Conservation (phyloP, 2,797 vertebrate species). For the Hozukius guyotensis region DNA sequence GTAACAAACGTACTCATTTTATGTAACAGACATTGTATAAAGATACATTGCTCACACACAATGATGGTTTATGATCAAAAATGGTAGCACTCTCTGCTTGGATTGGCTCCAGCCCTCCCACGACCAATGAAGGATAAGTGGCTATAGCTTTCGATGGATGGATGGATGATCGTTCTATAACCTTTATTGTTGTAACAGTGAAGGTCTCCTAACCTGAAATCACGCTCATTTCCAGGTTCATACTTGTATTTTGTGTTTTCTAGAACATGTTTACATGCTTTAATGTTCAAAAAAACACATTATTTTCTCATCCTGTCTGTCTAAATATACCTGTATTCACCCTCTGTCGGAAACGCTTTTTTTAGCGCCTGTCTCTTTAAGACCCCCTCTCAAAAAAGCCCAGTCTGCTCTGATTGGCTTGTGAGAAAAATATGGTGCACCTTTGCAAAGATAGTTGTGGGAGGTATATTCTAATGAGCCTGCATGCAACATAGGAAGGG, state of each 20-base stretch:
- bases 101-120: neutral
- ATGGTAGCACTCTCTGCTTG: neutral
- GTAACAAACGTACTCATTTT: too few species aligned
- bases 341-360: neutral
- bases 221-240: neutral
- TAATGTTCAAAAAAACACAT: neutral
- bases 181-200: too few species aligned
- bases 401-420: neutral
- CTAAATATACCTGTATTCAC: too few species aligned
- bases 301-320: neutral
- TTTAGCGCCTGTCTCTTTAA: neutral
- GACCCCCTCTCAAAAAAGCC: neutral
- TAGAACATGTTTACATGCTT: too few species aligned
- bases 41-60: neutral
- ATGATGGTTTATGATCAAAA: neutral
- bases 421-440: too few species aligned
- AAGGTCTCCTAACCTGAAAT: neutral
- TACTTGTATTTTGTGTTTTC: too few species aligned
- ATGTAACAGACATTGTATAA: neutral
- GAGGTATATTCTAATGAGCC: too few species aligned
- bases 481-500: too few species aligned
- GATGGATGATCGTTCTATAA: too few species aligned
- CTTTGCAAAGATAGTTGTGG: too few species aligned
- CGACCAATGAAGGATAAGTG: too few species aligned
- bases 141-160: too few species aligned